Base-by-base conservation (phyloP, 1,140 invertebrate genomes). In the Sipha flava region DNA sequence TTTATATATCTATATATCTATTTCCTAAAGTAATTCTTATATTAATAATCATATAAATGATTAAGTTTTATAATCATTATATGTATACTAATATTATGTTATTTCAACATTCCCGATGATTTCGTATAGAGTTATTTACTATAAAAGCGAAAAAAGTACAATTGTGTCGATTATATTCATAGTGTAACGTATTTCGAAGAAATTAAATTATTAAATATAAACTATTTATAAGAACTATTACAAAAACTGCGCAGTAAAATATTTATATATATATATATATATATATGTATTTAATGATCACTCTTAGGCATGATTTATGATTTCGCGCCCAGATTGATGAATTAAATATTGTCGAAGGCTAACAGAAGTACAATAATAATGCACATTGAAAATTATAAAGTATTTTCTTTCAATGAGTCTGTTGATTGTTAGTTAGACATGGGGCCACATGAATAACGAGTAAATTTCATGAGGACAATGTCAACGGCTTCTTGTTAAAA, bases 401-500 rank as follows among this genome's bases (percentile, higher is more conserved):
- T 73, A 52, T 73, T 70, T 73, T 73, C 45, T 40, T 73, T 73
- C 45, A 73, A 52, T 34, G 70, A 52, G 34, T 52, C 18, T 14
- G 29, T 52, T 18, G 47, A 73, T 21, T 52, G 47, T 73, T 14
- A 37, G 29, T 49, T 68, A 16, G 34, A 66, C 62, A 66, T 66
- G 34, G 21, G 43, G 47, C 70, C 47, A 52, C 52, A 52, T 52
- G 43, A 49, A 37, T 73, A 73, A 73, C 45, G 70, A 73, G 70
- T 21, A 23, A 12, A 73, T 73, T 73, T 73, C 70, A 47, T 73
- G 70, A 73, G 70, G 45, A 72, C 70, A 73, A 52, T 68, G 64
- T 68, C 64, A 68, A 40, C 23, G 40, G 26, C 70, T 73, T 73
- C 18, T 52, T 26, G 29, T 73, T 52, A 73, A 52, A 34, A 49